Base-by-base conservation (phyloP, 1,140 invertebrate species). In the Drosophila ambigua region DNA sequence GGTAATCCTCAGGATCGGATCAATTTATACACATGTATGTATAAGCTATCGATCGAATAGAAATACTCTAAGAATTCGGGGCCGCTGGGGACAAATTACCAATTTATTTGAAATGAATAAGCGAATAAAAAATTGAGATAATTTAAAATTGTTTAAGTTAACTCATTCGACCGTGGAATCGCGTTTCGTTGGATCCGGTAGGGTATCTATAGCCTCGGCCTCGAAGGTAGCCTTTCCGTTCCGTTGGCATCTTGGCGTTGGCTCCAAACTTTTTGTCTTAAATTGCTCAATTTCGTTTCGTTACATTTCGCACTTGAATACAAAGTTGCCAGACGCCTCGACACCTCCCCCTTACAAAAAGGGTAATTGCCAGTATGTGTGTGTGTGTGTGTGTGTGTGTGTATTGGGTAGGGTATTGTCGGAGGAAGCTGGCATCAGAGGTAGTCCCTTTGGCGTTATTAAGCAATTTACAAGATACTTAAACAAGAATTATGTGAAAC, bases 381-480 rank as follows among this genome's bases (percentile, higher is more conserved):
- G 43, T 46, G 55, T 54, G 45, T 59, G 66, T 53, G 77, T 44
- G 16, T 44, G 64, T 44, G 26, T 11, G 57, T 55, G 57, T 60
- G 28, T 23, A 26, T 58, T 50, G 26, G 46, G 9, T n/a, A 13
- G 24, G 26, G 16, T 4, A 8, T 26, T 8, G 44, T 15, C 9
- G 24, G 24, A 20, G 26, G 39, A 15, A 50, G 24, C 26, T 63
- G 61, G 26, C 41, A 45, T 39, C 35, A 39, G 35, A 39, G 48
- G 35, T 53, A 75, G 82, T 85, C 83, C 83, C 76, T 87, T 87
- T 79, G 83, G 83, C 83, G 83, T 90, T 90, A 90, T 90, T 90
- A 90, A 90, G 85, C 85, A 90, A 90, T 90, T 90, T 90, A 90
- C 85, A 90, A 90, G 85, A 90, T 90, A 90, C 85, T 90, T 90